These are phyloP conservation scores for Ambastaia sidthimunki DNA, from an alignment of 2,797 vertebrate genomes.

Conservation along the genomic window DNA sequence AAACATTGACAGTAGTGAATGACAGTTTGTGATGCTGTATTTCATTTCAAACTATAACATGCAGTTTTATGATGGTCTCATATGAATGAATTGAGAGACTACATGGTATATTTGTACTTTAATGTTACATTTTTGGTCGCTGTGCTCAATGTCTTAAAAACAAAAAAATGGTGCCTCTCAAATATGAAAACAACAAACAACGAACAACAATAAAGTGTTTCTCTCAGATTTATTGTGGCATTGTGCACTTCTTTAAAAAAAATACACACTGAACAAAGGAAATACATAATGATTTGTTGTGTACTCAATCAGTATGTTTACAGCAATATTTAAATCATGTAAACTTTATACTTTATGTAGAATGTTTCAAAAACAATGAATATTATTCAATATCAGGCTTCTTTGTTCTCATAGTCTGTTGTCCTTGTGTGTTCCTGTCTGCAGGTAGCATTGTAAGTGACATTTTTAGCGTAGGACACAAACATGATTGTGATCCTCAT, in stretches of 20 bases:
- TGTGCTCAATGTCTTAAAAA: not conserved
- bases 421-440: too few species aligned
- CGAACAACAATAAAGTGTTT: slow-evolving; percentile 28
- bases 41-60: not conserved
- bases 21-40: not conserved
- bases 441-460: too few species aligned
- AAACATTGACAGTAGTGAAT: not conserved
- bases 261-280: not conserved
- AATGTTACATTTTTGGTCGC: not conserved
- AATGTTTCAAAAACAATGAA: not conserved
- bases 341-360: not conserved
- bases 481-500: not conserved
- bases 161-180: not conserved
- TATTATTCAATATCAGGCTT: not conserved
- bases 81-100: too few species aligned
- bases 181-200: not conserved
- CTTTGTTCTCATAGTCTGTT: not conserved
- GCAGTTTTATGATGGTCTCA: too few species aligned
- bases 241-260: not conserved
- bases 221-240: slow-evolving; percentile 9
- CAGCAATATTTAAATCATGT: not conserved
- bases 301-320: not conserved
- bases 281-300: not conserved
- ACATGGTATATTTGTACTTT: not conserved
- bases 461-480: not conserved